Evolutionary conservation across 2,888 invertebrate genomes (phyloP).

Genomic region (Syritta pipiens): DNA sequence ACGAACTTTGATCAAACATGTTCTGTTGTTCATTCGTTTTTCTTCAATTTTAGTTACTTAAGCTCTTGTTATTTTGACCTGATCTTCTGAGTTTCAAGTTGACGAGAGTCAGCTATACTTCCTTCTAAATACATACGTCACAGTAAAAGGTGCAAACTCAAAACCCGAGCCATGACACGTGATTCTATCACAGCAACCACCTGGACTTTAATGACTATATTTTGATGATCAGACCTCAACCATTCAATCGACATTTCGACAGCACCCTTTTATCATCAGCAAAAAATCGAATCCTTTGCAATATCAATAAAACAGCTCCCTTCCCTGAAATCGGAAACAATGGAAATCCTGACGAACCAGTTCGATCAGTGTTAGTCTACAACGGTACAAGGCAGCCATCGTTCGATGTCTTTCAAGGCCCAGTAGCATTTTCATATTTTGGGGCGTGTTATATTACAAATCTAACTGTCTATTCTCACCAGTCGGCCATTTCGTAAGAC

Average conservation of each 20-base stretch:
- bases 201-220: conserved; percentile 48
- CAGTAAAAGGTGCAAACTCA: conserved; percentile 1
- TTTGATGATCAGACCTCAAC: conserved; percentile 4
- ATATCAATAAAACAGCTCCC: conserved; percentile 16
- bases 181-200: conserved; percentile 28
- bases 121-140: neutral
- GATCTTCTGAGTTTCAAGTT: too few relatives aligned
- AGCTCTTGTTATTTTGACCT: too few relatives aligned
- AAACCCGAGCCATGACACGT: conserved; percentile 22
- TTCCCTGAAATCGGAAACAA: conserved; percentile 1
- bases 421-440: conserved; percentile 40
- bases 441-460: conserved; percentile 74
- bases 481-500: conserved; percentile 38
- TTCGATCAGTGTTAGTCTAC: conserved; percentile 32
- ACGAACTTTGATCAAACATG: too few relatives aligned
- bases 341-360: conserved; percentile 29
- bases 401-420: conserved; percentile 40
- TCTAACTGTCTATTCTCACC: conserved; percentile 69
- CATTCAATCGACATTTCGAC: conserved; percentile 19
- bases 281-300: conserved; percentile 37
- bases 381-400: conserved; percentile 48
- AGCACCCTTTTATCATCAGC: conserved; percentile 64
- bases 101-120: too few relatives aligned
- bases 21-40: too few relatives aligned
- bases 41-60: too few relatives aligned